Base-by-base conservation (phyloP, 2,888 invertebrate genomes). In the Nemotelus pantherinus region DNA sequence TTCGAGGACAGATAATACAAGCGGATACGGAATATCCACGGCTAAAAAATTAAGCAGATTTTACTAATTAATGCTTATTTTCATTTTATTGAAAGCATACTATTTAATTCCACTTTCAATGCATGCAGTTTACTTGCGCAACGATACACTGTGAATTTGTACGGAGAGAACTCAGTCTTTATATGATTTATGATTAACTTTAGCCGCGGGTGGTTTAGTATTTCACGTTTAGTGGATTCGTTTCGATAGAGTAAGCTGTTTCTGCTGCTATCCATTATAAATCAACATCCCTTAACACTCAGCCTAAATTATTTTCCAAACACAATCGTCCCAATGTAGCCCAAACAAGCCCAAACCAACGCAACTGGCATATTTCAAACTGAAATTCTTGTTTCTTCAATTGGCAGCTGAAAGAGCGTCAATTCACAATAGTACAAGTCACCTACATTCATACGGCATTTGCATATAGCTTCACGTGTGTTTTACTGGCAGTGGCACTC, bases 141-240 rank as follows among this genome's bases (percentile, higher is more conserved):
- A 6, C 87, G 84, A 81, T 87, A 87, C 10, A 86, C 86, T 0
- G 86, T 86, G 76, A 84, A 87, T 79, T 85, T 87, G 77, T 84
- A 86, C 10, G 81, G 79, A 5, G 82, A 80, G 77, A 83, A 87
- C 71, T 86, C 85, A 68, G 79, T 74, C 64, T 84, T 82, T n/a
- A 86, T 77, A 77, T 84, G 82, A 0, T 82, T 80, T 80, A 86
- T 83, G 9, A 86, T 84, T 4, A 82, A 82, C 0, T 80, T 57
- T 50, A 85, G 76, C 76, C 81, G 72, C 6, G 77, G 71, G 7
- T 75, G 70, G 9, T 78, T 39, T 5, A 45, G 48, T 2, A 63
- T n/a, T 44, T 65, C 53, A n/a, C 55, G 53, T 43, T 53, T 65
- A 44, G 65, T 76, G 4, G 74, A 74, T 25, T 76, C 76, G 7